Conservation (phyloP, 1,140 invertebrate species). For the Reticulitermes speratus region DNA sequence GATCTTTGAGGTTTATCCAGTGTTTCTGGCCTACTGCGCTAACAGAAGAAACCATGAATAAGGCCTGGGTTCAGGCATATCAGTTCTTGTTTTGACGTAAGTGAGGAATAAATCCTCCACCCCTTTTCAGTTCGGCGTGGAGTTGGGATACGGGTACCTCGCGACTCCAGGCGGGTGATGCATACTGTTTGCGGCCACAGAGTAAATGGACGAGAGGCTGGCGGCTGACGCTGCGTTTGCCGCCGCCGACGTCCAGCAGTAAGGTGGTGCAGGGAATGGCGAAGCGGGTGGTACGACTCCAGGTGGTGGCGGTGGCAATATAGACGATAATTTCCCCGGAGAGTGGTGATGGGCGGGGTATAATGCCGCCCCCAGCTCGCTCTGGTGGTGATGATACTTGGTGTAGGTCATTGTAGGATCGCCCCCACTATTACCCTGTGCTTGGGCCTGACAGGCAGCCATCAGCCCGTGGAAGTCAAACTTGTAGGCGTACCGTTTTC, state of each 20-base stretch:
- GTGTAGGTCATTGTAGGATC: constrained; percentile 46
- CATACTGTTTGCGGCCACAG: neutral
- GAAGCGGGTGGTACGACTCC: constrained; percentile 38
- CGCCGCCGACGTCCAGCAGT: constrained; percentile 23
- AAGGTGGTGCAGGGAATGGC: constrained; percentile 36
- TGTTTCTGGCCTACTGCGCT: too few relatives aligned
- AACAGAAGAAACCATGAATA: too few relatives aligned
- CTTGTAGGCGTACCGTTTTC: constrained; percentile 90
- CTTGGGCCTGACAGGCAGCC: constrained; percentile 79
- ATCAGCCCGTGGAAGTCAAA: constrained; percentile 86
- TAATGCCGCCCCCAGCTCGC: constrained; percentile 45
- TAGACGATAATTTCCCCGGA: constrained; percentile 40
- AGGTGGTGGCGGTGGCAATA: constrained; percentile 39
- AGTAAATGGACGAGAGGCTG: constrained; percentile 11
- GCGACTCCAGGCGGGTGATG: neutral
- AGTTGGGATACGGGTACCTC: constrained; percentile 3
- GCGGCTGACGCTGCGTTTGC: constrained; percentile 30
- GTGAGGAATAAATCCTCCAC: too few relatives aligned
- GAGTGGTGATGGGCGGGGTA: constrained; percentile 41
- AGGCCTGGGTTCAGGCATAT: too few relatives aligned
- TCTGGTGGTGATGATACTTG: constrained; percentile 48
- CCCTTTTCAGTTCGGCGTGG: neutral
- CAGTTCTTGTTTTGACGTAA: too few relatives aligned
- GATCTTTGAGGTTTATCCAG: too few relatives aligned
- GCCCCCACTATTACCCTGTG: constrained; percentile 44